Conservation (phyloP, 2,113 vertebrate genomes). For the human region DNA sequence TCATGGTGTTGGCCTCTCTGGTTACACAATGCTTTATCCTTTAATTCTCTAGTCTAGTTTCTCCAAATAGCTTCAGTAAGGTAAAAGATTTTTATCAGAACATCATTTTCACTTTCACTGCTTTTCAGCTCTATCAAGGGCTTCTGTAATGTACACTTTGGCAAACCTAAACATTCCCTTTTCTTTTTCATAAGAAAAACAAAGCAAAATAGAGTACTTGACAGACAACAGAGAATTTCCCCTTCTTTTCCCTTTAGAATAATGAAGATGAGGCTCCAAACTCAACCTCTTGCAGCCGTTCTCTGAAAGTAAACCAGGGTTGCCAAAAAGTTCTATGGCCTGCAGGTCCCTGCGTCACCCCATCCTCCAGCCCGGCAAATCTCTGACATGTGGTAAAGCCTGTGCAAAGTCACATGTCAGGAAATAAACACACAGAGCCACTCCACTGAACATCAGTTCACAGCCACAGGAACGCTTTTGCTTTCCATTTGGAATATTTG, state of each 20-base stretch:
- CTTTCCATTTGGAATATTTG: constrained; percentile 49
- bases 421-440: constrained; percentile 64
- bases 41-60: neutral
- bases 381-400: constrained; percentile 41
- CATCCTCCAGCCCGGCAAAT: neutral
- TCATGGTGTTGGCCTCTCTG: neutral
- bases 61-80: neutral
- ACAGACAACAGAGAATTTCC: neutral
- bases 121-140: neutral
- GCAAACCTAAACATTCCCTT: neutral
- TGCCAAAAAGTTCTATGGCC: neutral
- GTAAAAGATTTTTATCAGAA: neutral
- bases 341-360: neutral
- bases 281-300: constrained; percentile 69
- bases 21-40: neutral
- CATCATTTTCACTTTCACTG: neutral
- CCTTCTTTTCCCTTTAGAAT: neutral
- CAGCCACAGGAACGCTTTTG: constrained; percentile 54
- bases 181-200: constrained; percentile 34
- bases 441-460: constrained; percentile 52
- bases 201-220: constrained; percentile 17
- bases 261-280: constrained; percentile 40
- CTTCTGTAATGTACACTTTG: neutral
- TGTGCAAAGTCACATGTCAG: constrained; percentile 51
- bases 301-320: constrained; percentile 21